These are phyloP conservation scores for Ceyx cyanopectus DNA, from an alignment of 2,113 vertebrate species.

Conservation along the genomic window DNA sequence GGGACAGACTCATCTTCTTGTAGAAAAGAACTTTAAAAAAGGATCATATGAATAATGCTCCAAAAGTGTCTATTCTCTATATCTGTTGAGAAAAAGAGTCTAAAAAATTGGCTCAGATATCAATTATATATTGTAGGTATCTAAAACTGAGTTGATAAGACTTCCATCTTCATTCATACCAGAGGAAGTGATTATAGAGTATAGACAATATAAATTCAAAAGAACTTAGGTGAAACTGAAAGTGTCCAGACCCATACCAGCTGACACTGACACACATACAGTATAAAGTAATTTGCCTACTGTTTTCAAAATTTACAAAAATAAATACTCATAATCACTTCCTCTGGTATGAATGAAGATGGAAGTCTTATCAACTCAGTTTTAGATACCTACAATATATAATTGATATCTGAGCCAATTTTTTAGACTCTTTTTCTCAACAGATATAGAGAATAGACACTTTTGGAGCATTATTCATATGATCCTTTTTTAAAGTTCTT, in stretches of 20 bases:
- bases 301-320: neutral
- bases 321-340: neutral
- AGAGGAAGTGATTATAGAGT: neutral
- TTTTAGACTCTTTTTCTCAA: too few species aligned
- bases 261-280: neutral
- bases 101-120: neutral
- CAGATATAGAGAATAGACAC: too few species aligned
- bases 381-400: too few species aligned
- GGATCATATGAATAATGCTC: too few species aligned
- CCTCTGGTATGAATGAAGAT: too few species aligned
- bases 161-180: neutral
- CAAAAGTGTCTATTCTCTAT: too few species aligned
- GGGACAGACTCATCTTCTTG: too few species aligned
- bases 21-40: too few species aligned
- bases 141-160: neutral
- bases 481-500: too few species aligned
- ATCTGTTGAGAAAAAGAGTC: neutral
- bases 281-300: neutral
- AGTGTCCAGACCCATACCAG: neutral
- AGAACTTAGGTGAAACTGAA: neutral
- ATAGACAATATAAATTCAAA: neutral
- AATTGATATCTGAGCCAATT: too few species aligned
- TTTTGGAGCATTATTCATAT: too few species aligned
- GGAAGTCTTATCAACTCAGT: too few species aligned
- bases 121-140: neutral